phyloP scores from a whole-genome alignment of 2,797 vertebrate species.

The Ptychobarbus kaznakovi region DNA sequence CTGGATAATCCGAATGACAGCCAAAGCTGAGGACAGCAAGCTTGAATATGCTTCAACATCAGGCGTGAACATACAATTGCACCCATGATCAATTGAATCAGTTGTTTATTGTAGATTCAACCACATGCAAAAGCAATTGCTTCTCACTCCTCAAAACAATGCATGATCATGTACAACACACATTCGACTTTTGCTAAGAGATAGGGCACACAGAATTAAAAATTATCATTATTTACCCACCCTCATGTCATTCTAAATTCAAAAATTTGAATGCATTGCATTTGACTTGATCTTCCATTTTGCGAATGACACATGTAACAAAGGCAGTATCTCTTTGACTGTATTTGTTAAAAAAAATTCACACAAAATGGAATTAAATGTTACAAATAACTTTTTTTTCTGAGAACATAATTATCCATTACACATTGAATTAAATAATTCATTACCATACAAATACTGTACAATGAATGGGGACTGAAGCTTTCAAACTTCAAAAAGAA shows the following conservation, averaged over 20 bases:
- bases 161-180: background rate
- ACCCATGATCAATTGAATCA: conserved; percentile 10
- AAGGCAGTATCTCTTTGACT: background rate
- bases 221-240: background rate
- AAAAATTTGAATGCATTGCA: background rate
- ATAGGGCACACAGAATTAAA: background rate
- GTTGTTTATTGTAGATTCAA: conserved; percentile 27
- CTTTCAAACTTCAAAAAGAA: background rate
- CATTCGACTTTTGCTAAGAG: background rate
- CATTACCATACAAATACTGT: background rate
- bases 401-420: background rate
- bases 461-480: background rate
- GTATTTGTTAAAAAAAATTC: background rate
- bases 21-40: conserved; percentile 1
- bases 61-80: conserved; percentile 3
- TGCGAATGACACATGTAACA: background rate
- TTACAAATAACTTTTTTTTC: background rate
- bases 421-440: background rate
- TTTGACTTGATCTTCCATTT: background rate
- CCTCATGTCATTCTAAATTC: background rate
- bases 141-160: conserved; percentile 1
- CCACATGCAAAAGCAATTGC: background rate
- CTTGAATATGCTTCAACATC: background rate
- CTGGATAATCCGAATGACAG: conserved; percentile 33
- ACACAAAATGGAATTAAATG: background rate